Evolutionary conservation across 2,888 invertebrate species (phyloP), one percentile per base, ranked within the genome.

Genomic region (Mamestra brassicae): DNA sequence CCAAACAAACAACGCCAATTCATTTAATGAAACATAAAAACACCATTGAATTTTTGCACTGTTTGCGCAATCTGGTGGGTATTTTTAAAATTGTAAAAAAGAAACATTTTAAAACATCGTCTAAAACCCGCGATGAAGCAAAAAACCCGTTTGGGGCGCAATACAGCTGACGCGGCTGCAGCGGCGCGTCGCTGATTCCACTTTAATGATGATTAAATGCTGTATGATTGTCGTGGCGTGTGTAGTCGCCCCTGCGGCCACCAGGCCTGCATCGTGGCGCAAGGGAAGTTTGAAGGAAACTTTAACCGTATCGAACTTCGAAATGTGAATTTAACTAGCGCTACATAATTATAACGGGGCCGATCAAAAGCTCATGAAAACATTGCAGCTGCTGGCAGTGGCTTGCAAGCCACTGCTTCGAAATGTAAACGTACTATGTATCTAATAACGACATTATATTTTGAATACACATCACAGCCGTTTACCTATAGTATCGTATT

Each of bases 191-290:
- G 90, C 94, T 96, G 96, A 96, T 96, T 94, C 91, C 88, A 86
- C 90, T 96, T 96, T 96, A 96, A 96, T 96, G 93, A 95, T 95
- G 96, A 96, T 96, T 96, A 96, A 96, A 95, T 93, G 94, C 91
- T 90, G 90, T 94, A 95, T 94, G 95, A 96, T 96, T 93, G 95
- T 93, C 91, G 92, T 90, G 87, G 90, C 91, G 92, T 92, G 93
- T 92, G 91, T 26, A 62, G 61, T 83, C 72, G 73, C 86, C 81
- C 81, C 79, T 76, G 75, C 62, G 70, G 73, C 78, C 66, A 71
- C 65, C 77, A 60, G 54, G 74, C 78, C 73, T 79, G 76, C 71
- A 78, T 79, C 65, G 58, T 57, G 55, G 34, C 64, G 76, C 78
- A 81, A 71, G 80, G 76, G 76, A 83, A 85, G 75, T 88, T 84